Percentiles rank a stretch among this genome's conserved stretches.
Conservation (phyloP, 2,797 vertebrate genomes). For the Threskiornis aethiopicus region DNA sequence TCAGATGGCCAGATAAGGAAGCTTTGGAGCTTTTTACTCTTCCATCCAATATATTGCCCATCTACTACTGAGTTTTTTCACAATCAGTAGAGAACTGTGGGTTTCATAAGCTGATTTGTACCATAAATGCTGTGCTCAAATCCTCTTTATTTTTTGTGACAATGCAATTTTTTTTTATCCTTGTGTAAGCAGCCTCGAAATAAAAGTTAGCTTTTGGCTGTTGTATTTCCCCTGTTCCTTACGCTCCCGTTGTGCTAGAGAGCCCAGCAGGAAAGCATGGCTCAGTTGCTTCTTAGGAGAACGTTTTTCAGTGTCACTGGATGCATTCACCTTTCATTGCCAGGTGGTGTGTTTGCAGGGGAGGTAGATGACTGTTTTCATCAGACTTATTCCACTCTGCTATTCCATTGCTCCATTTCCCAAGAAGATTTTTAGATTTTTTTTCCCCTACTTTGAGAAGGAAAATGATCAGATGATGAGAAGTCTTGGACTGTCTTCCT, state of each 20-base stretch:
- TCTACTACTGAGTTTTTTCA: neutral
- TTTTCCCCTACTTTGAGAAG: neutral
- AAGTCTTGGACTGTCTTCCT: neutral
- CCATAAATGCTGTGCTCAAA: neutral
- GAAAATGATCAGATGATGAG: neutral
- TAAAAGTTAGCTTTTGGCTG: neutral
- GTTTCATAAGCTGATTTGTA: slow-evolving; percentile 31
- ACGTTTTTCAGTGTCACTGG: neutral
- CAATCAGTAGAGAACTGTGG: neutral
- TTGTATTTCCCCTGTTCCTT: neutral
- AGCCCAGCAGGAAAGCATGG: neutral
- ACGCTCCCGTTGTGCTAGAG: fast-evolving
- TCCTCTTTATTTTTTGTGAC: slow-evolving; percentile 42
- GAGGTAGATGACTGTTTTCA: neutral
- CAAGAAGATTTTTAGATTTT: neutral
- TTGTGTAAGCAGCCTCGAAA: neutral
- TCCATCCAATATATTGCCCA: neutral
- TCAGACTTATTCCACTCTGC: neutral
- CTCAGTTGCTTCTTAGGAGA: neutral
- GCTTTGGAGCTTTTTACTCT: neutral
- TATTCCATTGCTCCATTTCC: neutral
- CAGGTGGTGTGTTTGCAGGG: neutral
- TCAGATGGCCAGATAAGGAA: neutral
- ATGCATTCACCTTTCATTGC: neutral
- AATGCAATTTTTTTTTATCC: neutral